Evolutionary conservation across 2,113 vertebrate genomes (phyloP).

Genomic region (Oncorhynchus masou): DNA sequence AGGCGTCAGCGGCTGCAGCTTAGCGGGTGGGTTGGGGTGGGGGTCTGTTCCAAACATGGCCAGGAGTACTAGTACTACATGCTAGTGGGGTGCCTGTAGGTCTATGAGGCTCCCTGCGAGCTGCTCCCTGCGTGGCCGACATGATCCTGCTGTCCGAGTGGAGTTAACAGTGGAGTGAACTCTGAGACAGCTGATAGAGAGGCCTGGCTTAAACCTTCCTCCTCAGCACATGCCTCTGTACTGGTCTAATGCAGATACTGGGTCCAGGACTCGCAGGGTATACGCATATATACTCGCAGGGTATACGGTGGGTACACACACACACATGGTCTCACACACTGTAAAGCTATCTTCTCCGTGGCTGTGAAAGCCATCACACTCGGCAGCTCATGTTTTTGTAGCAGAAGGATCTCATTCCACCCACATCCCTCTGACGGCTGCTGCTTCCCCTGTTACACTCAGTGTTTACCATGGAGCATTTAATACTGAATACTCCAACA

Average conservation of each 20-base stretch:
- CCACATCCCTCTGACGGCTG: background rate
- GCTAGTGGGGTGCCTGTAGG: constrained; percentile 4
- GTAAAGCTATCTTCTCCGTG: constrained; percentile 41
- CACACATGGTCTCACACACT: constrained; percentile 24
- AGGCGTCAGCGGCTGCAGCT: constrained; percentile 27
- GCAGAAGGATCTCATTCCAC: constrained; percentile 50
- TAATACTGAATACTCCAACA: background rate
- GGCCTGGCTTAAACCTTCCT: constrained; percentile 28
- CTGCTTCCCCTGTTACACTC: background rate
- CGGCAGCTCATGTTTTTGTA: constrained; percentile 59
- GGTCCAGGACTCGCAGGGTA: background rate
- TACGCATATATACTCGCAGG: too few species aligned
- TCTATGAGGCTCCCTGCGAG: constrained; percentile 8
- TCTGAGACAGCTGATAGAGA: constrained; percentile 36
- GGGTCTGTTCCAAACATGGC: constrained; percentile 37
- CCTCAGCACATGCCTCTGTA: constrained; percentile 26
- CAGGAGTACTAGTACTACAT: constrained; percentile 8
- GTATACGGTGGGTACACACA: background rate
- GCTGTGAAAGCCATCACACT: constrained; percentile 56
- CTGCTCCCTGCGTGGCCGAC: constrained; percentile 20
- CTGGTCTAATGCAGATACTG: background rate
- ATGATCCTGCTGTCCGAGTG: constrained; percentile 6
- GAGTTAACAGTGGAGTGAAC: constrained; percentile 41
- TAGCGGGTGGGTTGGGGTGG: constrained; percentile 9
- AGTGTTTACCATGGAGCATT: background rate